Base-by-base conservation (phyloP, 2,113 vertebrate genomes). In the Dendropsophus ebraccatus region DNA sequence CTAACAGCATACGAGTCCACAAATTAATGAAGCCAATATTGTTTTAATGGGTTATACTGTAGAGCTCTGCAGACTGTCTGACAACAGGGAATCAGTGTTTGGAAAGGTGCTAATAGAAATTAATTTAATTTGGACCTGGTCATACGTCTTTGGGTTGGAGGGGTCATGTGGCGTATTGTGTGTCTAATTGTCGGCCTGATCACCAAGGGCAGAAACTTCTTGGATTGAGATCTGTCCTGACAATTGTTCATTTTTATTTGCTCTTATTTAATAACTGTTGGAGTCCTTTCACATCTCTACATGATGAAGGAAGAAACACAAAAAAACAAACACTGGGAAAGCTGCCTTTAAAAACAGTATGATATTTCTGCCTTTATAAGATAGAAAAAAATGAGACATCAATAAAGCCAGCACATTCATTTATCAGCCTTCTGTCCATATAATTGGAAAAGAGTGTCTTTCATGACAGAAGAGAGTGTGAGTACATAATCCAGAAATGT, bases 81-180 rank as follows among this genome's bases (percentile, higher is more conserved):
- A 80, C 77, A 80, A 80, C 77, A 62, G 77, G 77, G 77, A 80
- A 80, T 80, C 58, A 28, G 17, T 80, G 32, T 80, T 60, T 60
- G 49, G 50, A 60, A 60, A 80, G 77, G 56, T 80, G 56, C 54
- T 41, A 58, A 80, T 25, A 35, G 54, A 45, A 41, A n/a, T 58
- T 62, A 80, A 80, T 80, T 80, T 60, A 79, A 37, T 79, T 60
- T 60, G 77, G 41, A 80, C 77, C 77, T 58, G 35, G 54, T 45
- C 77, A 41, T 37, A 62, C 54, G n/a, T 80, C 35, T 45, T 23
- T 35, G n/a, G 77, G 32, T 60, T 79, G 11, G n/a, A 41, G 32
- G 52, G 76, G 76, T 45, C 25, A 7, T 37, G 21, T 41, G 50
- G 76, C 19, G 52, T 30, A 58, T 35, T 78, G 16, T 58, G 50